Conservation (phyloP, 2,888 invertebrate genomes). For the Hyposoter didymator region DNA sequence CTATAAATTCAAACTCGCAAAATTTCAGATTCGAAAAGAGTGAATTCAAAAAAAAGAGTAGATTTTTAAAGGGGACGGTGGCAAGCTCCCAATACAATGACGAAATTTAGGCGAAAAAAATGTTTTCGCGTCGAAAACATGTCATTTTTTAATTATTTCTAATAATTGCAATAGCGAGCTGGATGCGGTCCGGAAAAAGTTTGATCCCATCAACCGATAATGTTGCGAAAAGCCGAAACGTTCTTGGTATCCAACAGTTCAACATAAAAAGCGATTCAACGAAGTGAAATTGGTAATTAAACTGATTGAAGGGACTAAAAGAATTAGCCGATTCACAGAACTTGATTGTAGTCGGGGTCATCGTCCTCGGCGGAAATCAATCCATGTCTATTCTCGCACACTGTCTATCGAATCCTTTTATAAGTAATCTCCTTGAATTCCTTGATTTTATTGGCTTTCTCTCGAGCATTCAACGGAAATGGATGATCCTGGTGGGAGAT, state of each 20-base stretch:
- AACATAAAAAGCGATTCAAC: slow-evolving; percentile 42
- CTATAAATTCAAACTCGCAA: too few relatives aligned
- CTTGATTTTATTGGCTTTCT: slow-evolving; percentile 59
- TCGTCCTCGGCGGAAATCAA: slow-evolving; percentile 27
- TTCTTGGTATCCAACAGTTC: neutral
- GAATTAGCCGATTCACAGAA: slow-evolving; percentile 24
- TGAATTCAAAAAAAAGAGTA: neutral
- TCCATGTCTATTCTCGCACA: slow-evolving; percentile 19
- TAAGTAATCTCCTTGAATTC: slow-evolving; percentile 54
- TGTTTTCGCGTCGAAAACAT: neutral
- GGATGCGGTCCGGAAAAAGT: neutral
- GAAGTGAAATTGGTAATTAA: slow-evolving; percentile 57
- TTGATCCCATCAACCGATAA: slow-evolving; percentile 1
- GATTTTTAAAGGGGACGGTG: neutral
- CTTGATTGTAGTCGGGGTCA: slow-evolving; percentile 42
- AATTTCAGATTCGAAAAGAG: too few relatives aligned
- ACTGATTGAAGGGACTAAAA: slow-evolving; percentile 16
- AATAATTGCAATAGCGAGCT: neutral
- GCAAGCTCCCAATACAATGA: neutral
- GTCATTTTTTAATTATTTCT: neutral
- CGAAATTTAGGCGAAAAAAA: neutral
- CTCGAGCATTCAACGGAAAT: slow-evolving; percentile 44
- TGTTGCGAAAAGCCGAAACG: neutral
- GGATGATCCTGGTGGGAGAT: slow-evolving; percentile 38
- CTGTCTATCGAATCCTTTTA: slow-evolving; percentile 55